Conservation (phyloP, 2,888 invertebrate genomes). For the Salticus scenicus region DNA sequence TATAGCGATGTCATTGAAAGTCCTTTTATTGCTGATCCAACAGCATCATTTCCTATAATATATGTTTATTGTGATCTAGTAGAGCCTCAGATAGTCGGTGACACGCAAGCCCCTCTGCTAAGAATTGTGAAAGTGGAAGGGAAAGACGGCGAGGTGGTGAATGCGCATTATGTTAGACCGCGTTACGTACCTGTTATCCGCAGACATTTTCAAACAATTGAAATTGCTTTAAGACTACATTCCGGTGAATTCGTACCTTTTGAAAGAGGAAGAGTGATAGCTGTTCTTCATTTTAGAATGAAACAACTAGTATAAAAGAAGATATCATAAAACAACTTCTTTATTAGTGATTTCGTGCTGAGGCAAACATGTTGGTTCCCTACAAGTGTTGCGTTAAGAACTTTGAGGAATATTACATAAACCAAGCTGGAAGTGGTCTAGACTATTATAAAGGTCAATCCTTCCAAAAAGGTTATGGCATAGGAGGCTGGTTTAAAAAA, state of each 20-base stretch:
- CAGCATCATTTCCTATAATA: slow-evolving; percentile 12
- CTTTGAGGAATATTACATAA: slow-evolving; percentile 21
- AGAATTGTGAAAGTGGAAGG: too few species aligned
- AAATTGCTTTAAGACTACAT: background rate
- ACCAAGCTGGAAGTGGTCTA: slow-evolving; percentile 40
- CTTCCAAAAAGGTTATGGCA: too few species aligned
- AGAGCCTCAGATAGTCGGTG: slow-evolving; percentile 6
- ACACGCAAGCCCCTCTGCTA: background rate
- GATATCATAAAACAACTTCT: background rate
- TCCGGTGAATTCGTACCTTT: slow-evolving; percentile 24
- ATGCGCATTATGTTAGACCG: too few species aligned
- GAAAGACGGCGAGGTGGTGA: too few species aligned
- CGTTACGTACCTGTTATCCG: background rate
- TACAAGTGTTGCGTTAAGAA: background rate
- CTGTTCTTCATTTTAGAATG: background rate
- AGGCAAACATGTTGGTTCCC: background rate
- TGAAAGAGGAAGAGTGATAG: slow-evolving; percentile 15
- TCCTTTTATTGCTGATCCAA: slow-evolving; percentile 28
- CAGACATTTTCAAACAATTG: background rate
- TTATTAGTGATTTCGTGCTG: background rate
- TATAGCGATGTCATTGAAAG: too few species aligned
- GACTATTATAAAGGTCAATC: slow-evolving; percentile 30
- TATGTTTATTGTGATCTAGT: slow-evolving; percentile 20
- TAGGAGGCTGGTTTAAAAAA: too few species aligned
- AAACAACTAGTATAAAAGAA: slow-evolving; percentile 24